Conservation (phyloP, 1,140 invertebrate genomes). For the Drosophila pandora region DNA sequence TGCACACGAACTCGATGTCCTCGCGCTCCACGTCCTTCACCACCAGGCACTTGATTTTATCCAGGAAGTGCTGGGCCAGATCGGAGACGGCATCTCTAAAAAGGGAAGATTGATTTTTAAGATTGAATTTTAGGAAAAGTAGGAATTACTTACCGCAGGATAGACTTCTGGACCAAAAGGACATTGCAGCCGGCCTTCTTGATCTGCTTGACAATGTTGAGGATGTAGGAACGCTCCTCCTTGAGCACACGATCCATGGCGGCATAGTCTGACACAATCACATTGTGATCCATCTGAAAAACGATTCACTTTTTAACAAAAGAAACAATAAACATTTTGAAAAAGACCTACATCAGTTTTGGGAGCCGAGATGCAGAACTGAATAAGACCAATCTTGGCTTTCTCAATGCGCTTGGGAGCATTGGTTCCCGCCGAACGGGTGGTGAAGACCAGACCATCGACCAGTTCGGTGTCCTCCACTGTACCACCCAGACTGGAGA, state of each 20-base stretch:
- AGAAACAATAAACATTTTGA: neutral
- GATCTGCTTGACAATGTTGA: slow-evolving; percentile 99
- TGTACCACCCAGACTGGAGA: slow-evolving; percentile 98
- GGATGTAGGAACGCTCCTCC: slow-evolving; percentile 98
- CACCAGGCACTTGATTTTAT: slow-evolving; percentile 99
- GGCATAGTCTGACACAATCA: slow-evolving; percentile 98
- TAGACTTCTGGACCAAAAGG: slow-evolving; percentile 99
- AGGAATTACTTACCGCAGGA: slow-evolving; percentile 87
- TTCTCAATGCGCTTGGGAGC: slow-evolving; percentile 98
- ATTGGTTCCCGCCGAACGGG: slow-evolving; percentile 94
- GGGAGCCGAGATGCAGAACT: slow-evolving; percentile 99
- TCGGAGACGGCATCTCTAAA: slow-evolving; percentile 96
- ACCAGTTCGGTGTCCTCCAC: slow-evolving; percentile 99
- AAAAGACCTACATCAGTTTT: slow-evolving; percentile 95
- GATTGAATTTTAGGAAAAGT: neutral
- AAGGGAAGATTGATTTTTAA: neutral
- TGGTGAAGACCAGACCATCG: slow-evolving; percentile 97
- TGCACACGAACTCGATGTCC: slow-evolving; percentile 98
- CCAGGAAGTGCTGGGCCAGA: slow-evolving; percentile 98
- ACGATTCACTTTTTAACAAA: neutral
- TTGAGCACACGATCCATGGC: slow-evolving; percentile 99
- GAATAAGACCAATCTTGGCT: slow-evolving; percentile 99
- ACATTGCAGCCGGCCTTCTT: slow-evolving; percentile 99
- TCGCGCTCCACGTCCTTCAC: slow-evolving; percentile 99
- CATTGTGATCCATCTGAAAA: slow-evolving; percentile 97